Base-by-base conservation (phyloP, 1,140 invertebrate species). In the Drosophila subpulchrella region DNA sequence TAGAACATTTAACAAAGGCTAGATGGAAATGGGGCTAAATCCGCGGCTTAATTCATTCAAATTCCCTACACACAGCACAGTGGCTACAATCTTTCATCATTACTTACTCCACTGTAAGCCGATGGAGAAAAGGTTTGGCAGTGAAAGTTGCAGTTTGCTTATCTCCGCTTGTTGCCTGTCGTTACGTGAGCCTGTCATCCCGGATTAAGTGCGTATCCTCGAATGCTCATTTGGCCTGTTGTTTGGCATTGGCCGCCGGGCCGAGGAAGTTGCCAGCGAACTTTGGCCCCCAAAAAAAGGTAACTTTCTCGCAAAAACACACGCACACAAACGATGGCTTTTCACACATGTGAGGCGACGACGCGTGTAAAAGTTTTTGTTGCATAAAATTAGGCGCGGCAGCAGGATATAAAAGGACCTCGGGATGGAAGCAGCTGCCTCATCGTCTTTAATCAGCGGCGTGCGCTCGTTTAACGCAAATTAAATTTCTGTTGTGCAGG, bases 391-490 rank as follows among this genome's bases (percentile, higher is more conserved):
- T 79, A 74, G 76, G 67, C 55, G 71, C 42, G 46, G 71, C 54
- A 72, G 42, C 32, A 41, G 32, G 48, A 55, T 34, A 42, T 48
- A 44, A 57, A 34, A 34, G 51, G 56, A 42, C 15, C 13, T 53
- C 17, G 50, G 57, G 41, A 15, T 42, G 63, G 36, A 34, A 66
- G 51, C 58, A 51, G 73, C 58, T 48, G 61, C 41, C 65, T 75
- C 75, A 68, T 81, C 83, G 74, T 48, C 75, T 83, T 88, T 89
- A 80, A 77, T 83, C 84, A 88, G 80, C 65, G 79, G 75, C 66
- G 79, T 89, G 79, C 84, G 83, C 84, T 83, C 79, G 84, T 88
- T 89, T 88, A 88, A 88, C 84, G 83, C 76, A 88, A 88, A 89
- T 89, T 88, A 88, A 89, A 83, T 89, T 88, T 75, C 44, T 62